Evolutionary conservation across 2,888 invertebrate species (phyloP), one percentile per base, ranked within the genome.

Genomic region (Rotaria sp.): DNA sequence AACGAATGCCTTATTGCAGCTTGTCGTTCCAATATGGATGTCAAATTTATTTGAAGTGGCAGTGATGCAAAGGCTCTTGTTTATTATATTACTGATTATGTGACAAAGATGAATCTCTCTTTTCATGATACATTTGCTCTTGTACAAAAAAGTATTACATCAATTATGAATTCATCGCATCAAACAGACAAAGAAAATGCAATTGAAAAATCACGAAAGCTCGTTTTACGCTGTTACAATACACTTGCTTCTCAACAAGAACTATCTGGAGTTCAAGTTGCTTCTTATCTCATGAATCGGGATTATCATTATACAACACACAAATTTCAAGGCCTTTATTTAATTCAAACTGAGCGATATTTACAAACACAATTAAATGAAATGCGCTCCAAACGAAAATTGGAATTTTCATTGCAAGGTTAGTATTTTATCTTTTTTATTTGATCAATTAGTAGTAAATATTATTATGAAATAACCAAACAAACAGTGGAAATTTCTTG

Each of bases 41-140:
- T 59, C 8, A 59, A 59, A 59, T 59, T 59, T 30, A 59, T 59
- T n/a, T 59, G 59, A 24, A 59, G n/a, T 59, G 59, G 59, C 30
- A n/a, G 10, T 26, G n/a, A 59, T 59, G 59, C 59, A 30, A 59
- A 59, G n/a, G 59, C 59, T n/a, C 30, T 59, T n/a, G 59, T 59
- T 30, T 59, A 59, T 59, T 59, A 59, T 30, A 59, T 59, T 59
- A 59, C 59, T n/a, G 59, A 59, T 59, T 59, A 59, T 30, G 59
- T 59, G 7, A 59, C 59, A n/a, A 59, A 59, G 30, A 59, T 30
- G n/a, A 59, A 13, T 59, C 30, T 59, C 8, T 59, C 59, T n/a
- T 26, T 30, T 30, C 59, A 59, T 24, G 59, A 59, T 59, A 59
- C 59, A 1, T 59, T 59, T 59, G 5, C 59, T n/a, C 30, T 59